These are phyloP conservation scores for Platyrinchus mystaceus DNA, from an alignment of 2,797 vertebrate species.

Conservation along the genomic window DNA sequence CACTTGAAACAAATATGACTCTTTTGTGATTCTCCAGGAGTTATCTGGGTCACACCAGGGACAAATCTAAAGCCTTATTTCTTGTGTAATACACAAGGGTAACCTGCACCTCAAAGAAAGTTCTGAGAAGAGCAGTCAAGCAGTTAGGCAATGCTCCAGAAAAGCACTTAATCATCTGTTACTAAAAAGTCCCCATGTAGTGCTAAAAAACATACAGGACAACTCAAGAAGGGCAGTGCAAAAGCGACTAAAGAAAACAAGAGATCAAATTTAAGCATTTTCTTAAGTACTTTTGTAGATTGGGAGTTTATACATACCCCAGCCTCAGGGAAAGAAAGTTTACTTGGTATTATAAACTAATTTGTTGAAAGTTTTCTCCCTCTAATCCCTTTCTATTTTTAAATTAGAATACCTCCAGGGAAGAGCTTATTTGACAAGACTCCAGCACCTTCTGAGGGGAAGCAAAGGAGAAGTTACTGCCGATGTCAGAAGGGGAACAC, in stretches of 20 bases:
- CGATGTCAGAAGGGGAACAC: constrained; percentile 66
- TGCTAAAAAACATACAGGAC: background rate
- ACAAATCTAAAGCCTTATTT: background rate
- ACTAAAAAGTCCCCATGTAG: background rate
- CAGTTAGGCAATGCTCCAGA: background rate
- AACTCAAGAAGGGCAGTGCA: background rate
- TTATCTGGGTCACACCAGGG: background rate
- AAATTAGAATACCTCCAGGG: constrained; percentile 78
- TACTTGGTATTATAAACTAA: background rate
- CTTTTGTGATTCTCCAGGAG: background rate
- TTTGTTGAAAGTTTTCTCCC: background rate
- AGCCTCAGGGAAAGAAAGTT: background rate
- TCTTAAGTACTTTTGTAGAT: background rate
- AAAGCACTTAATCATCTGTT: constrained; percentile 32
- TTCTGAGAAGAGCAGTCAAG: background rate
- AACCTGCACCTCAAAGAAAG: background rate
- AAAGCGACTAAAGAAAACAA: background rate
- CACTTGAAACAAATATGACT: background rate
- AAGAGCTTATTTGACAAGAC: constrained; percentile 82
- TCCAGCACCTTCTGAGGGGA: constrained; percentile 25
- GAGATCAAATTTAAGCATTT: background rate
- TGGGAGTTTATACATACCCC: background rate
- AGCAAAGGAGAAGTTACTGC: constrained; percentile 72
- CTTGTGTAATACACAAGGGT: background rate
- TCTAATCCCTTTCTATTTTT: constrained; percentile 22